Conservation (phyloP, 53 echinoderm and acorn worm species). For the Zoroaster sp. region DNA sequence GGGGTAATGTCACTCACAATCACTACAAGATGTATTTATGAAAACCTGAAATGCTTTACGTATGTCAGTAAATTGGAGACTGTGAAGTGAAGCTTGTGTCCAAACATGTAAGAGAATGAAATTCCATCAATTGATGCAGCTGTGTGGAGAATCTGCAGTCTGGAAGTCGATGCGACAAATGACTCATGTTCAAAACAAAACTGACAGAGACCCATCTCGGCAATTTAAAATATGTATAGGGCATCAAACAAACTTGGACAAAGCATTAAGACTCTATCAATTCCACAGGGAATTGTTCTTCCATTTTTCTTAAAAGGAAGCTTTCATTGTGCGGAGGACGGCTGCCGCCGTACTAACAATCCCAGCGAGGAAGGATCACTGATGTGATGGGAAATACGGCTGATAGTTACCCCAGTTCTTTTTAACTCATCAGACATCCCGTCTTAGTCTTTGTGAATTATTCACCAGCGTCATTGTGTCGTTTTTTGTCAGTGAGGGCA, state of each 20-base stretch:
- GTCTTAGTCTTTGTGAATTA: not conserved
- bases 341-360: not conserved
- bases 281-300: constrained; percentile 1
- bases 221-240: constrained; percentile 45
- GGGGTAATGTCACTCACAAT: not conserved
- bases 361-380: not conserved
- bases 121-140: constrained; percentile 25
- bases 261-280: not conserved
- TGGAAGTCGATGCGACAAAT: not conserved
- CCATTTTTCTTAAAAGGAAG: not conserved
- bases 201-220: constrained; percentile 15
- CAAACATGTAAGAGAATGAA: constrained; percentile 34
- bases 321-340: not conserved
- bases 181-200: constrained; percentile 17
- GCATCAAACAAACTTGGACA: constrained; percentile 28
- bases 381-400: not conserved
- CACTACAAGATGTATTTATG: not conserved
- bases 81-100: constrained; percentile 33
- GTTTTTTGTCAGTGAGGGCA: not conserved
- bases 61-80: constrained; percentile 22
- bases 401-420: not conserved
- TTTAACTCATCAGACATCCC: not conserved
- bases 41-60: constrained; percentile 17
- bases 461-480: not conserved
- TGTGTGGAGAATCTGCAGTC: not conserved